These are phyloP conservation scores for Neelides sp. DNA, from an alignment of 1,140 invertebrate genomes.

Conservation along the genomic window DNA sequence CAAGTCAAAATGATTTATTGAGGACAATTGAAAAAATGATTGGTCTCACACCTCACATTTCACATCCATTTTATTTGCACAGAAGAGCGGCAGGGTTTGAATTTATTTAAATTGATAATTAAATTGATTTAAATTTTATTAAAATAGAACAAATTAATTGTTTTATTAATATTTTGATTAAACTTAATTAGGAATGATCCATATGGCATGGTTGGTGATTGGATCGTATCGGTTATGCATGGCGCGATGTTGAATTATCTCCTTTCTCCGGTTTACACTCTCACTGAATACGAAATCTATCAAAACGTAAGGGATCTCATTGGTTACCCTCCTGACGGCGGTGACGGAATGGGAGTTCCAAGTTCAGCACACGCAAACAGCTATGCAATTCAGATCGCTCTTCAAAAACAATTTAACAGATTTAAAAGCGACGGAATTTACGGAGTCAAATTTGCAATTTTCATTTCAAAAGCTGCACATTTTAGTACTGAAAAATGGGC, in stretches of 20 bases:
- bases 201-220: slow-evolving; percentile 12
- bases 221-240: not conserved
- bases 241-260: slow-evolving; percentile 1
- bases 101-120: not conserved
- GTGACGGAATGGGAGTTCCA: slow-evolving; percentile 9
- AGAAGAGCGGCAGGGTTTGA: not conserved
- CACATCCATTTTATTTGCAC: slow-evolving; percentile 3
- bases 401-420: not conserved
- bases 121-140: not conserved
- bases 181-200: slow-evolving; percentile 14
- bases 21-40: not conserved
- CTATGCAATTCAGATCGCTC: slow-evolving; percentile 1
- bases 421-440: slow-evolving; percentile 7
- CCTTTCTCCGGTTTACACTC: slow-evolving; percentile 1
- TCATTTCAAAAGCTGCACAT: not conserved
- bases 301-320: not conserved
- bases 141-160: too few species aligned
- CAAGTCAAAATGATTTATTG: not conserved
- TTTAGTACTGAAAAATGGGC: slow-evolving; percentile 6
- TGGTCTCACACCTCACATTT: slow-evolving; percentile 1
- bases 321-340: slow-evolving; percentile 2
- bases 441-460: too few species aligned
- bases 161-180: too few species aligned
- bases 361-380: slow-evolving; percentile 5
- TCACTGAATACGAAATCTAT: slow-evolving; percentile 11